Percentiles rank a stretch among this genome's conserved stretches.
Evolutionary conservation across 2,888 invertebrate species (phyloP).

Genomic region (Melanostoma scalare): DNA sequence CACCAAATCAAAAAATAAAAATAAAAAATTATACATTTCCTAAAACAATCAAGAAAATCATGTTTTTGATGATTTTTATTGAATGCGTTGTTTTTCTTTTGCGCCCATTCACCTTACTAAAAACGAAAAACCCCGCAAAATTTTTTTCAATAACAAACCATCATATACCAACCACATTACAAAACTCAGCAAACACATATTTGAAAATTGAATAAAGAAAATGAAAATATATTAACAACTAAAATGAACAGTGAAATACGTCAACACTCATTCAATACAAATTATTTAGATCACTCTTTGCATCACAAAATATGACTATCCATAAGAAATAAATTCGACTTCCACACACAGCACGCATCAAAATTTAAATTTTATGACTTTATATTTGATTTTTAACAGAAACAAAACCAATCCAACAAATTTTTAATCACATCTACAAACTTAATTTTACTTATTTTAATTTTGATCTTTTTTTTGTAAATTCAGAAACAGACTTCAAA

Average conservation of each 20-base stretch:
- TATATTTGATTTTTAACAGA: constrained; percentile 12
- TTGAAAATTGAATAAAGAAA: constrained; percentile 1
- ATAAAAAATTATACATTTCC: constrained; percentile 75
- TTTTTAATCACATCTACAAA: constrained; percentile 35
- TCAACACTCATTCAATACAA: constrained; percentile 54
- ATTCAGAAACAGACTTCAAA: constrained; percentile 32
- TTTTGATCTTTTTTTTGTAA: no score
- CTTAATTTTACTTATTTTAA: constrained; percentile 28
- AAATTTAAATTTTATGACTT: constrained; percentile 11
- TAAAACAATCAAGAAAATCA: constrained; percentile 30
- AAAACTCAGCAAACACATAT: constrained; percentile 68
- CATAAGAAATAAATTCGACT: constrained; percentile 43
- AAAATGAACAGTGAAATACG: no score
- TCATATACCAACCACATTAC: constrained; percentile 61
- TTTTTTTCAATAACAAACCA: constrained; percentile 58
- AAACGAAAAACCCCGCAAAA: constrained; percentile 54
- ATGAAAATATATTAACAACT: no score
- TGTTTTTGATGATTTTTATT: constrained; percentile 58
- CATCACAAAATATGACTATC: constrained; percentile 33
- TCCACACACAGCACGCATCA: constrained; percentile 54
- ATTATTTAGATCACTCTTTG: constrained; percentile 26
- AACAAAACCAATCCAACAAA: constrained; percentile 21
- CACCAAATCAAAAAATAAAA: constrained; percentile 73
- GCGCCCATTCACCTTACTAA: constrained; percentile 77
- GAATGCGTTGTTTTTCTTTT: constrained; percentile 71